Base-by-base conservation (phyloP, 2,888 invertebrate genomes). In the Nomada hirtipes region DNA sequence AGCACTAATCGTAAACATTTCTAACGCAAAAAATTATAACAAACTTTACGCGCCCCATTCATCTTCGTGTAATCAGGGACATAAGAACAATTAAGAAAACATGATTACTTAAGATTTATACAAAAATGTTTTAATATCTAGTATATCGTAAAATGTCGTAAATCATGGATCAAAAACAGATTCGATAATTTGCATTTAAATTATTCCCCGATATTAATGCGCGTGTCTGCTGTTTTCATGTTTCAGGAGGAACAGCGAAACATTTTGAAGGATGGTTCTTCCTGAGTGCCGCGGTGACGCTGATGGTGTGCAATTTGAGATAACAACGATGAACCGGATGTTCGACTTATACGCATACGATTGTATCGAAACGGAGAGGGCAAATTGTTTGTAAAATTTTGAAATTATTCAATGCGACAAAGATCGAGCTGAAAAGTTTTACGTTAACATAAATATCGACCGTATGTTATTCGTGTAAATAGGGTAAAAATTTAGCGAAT, bases 381-480 rank as follows among this genome's bases (percentile, higher is more conserved):
- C 71, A 85, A 83, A 86, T 82, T 84, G 88, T 90, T 92, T 92
- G 89, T 90, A 90, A 90, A 91, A 87, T 90, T 91, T 90, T 84
- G 81, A 89, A 87, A 90, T 88, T 88, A 88, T 87, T 86, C 83
- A 85, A 68, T 69, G 76, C 79, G 70, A 86, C 81, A 72, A 79
- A 78, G 63, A 55, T 81, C 78, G 67, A 71, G 42, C 60, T 79
- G 77, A 74, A 86, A 57, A 20, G 23, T 88, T 86, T 91, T 91
- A 89, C 86, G 90, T 92, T 90, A 82, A 89, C 83, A 88, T 89
- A 89, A 90, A 89, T 90, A 91, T 87, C 89, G 89, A 90, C 86
- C 89, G 88, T 92, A 91, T 91, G 90, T 92, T 92, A 92, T 93
- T 93, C 92, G 91, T 93, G 93, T 93, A 93, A 92, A 93, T 92